Evolutionary conservation across 1,140 invertebrate species (phyloP), one percentile per base, ranked within the genome.

Genomic region (Plectrocnemia conspersa): DNA sequence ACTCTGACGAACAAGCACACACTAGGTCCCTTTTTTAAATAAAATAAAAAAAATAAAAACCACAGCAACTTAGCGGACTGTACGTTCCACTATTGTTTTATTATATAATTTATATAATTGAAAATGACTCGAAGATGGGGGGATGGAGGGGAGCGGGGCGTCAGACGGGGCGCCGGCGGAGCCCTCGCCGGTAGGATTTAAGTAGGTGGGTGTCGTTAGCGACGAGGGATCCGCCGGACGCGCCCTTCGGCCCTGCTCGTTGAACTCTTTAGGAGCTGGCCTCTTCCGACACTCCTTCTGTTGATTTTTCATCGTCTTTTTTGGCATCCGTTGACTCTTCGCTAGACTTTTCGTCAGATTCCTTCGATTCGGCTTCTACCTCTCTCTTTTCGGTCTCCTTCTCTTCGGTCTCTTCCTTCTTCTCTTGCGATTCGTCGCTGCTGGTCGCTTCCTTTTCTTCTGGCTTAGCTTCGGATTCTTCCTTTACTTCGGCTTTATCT

Each of bases 1-100:
- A 54, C 59, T 44, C 59, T 52, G 40, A 32, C 54, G 45, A 53
- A 9, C 59, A 54, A 60, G 49, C 59, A 44, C 54, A 57, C 59
- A 40, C 16, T 2, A 32, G 11, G 19, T 16, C 19, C 25, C 3
- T 18, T 52, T n/a, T n/a, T n/a, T n/a, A n/a, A n/a, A n/a, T n/a
- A n/a, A n/a, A n/a, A n/a, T n/a, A n/a, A n/a, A n/a, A n/a, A n/a
- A n/a, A n/a, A n/a, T n/a, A n/a, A n/a, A n/a, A n/a, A n/a, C n/a
- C n/a, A n/a, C n/a, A n/a, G n/a, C n/a, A n/a, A n/a, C n/a, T n/a
- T n/a, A n/a, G n/a, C n/a, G 27, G n/a, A 29, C 6, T 29, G 27
- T 29, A n/a, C 6, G n/a, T 29, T 7, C n/a, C n/a, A 7, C 27
- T 29, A 29, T 29, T 29, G 6, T 29, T n/a, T n/a, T n/a, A n/a